These are phyloP conservation scores for Chlorospingus semifuscus DNA, from an alignment of 2,797 vertebrate species.

Conservation along the genomic window DNA sequence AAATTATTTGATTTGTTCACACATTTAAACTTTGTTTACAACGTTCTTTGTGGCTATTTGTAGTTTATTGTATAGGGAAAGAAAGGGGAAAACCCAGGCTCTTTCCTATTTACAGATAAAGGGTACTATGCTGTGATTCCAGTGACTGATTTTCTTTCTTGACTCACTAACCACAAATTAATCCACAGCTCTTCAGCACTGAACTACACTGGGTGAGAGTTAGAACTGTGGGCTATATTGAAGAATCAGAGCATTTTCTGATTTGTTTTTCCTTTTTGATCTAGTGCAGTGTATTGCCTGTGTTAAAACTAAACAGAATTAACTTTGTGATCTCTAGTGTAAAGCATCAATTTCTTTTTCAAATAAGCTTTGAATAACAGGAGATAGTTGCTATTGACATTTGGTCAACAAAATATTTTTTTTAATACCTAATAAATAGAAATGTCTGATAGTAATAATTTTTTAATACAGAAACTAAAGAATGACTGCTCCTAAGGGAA, in stretches of 20 bases:
- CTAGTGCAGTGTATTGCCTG: neutral
- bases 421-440: neutral
- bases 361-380: neutral
- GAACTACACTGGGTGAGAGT: neutral
- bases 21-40: neutral
- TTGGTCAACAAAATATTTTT: neutral
- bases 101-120: constrained; percentile 9
- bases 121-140: neutral
- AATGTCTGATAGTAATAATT: neutral
- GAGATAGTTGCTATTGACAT: neutral
- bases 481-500: neutral
- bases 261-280: constrained; percentile 8
- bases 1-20: neutral
- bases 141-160: constrained; percentile 28
- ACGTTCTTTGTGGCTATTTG: neutral
- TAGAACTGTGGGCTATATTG: neutral
- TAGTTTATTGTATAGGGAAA: neutral
- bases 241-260: neutral
- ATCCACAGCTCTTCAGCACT: neutral
- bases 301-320: neutral
- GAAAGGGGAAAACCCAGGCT: neutral
- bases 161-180: neutral
- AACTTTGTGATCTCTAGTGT: neutral
- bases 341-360: neutral
- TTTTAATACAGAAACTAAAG: neutral